Base-by-base conservation (phyloP, 1,140 invertebrate species). In the Bombus terrestris region DNA sequence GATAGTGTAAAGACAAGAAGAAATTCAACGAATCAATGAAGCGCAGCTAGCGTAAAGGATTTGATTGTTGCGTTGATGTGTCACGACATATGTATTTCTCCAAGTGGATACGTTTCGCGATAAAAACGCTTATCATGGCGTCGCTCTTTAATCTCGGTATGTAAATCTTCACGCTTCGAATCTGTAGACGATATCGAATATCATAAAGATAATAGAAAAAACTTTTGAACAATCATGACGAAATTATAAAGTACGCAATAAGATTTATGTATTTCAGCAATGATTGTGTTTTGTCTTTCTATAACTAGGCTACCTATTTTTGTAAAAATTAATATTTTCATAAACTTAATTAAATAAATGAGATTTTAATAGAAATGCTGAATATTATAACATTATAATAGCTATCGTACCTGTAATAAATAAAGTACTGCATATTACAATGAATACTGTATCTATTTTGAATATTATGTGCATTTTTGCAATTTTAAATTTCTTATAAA, bases 111-210 rank as follows among this genome's bases (percentile, higher is more conserved):
- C n/a, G 15, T 80, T 74, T 39, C 15, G 64, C 25, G 83, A 81
- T 85, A 74, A 85, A 82, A 83, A 32, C 12, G 47, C 37, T 83
- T 83, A 83, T 76, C 73, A n/a, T 47, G 18, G 35, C 22, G 28
- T 32, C 43, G n/a, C 13, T 10, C 15, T 22, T 53, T 76, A 53
- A 83, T 76, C 18, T 64, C 15, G 32, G 5, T 68, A 57, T 28
- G 73, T 77, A 77, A 77, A 77, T 77, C 41, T 59, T 59, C n/a
- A 15, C 9, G 12, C 2, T 79, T 37, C 3, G 28, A 64, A 13
- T 12, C 8, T 25, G 3, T 78, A n/a, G 35, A 35, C n/a, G 43
- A 18, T 53, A 57, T 43, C 66, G 39, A 72, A 62, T 13, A 25
- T 64, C 66, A 71, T 66, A 37, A 83, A 62, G 81, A 28, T 41